phyloP scores from a whole-genome alignment of 2,888 invertebrate genomes.

The Bembecia ichneumoniformis region DNA sequence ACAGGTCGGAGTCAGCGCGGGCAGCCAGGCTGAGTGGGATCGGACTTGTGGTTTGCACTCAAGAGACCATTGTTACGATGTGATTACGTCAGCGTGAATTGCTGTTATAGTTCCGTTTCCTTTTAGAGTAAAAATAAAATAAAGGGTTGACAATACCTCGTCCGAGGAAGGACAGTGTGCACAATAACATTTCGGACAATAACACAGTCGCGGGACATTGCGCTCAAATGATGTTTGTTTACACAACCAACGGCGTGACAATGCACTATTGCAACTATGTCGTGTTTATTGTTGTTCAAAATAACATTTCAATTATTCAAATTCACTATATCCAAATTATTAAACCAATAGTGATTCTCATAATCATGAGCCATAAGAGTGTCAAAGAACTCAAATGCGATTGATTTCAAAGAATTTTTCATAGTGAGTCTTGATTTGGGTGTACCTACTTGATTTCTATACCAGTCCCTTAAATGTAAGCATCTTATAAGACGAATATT shows the following conservation, averaged over 20 bases:
- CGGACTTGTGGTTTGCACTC: constrained; percentile 14
- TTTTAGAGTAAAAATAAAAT: not conserved
- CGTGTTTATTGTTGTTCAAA: not conserved
- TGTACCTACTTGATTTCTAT: too few species aligned
- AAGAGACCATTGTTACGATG: constrained; percentile 15
- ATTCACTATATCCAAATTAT: too few species aligned
- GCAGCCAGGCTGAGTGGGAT: constrained; percentile 1
- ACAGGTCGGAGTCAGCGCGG: constrained; percentile 16
- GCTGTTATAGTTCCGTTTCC: not conserved
- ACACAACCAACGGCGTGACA: not conserved
- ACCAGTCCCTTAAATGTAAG: too few species aligned
- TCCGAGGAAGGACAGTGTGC: not conserved
- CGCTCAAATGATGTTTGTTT: not conserved
- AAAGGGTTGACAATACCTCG: not conserved
- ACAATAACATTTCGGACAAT: not conserved
- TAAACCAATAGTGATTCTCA: too few species aligned
- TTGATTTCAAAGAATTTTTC: too few species aligned
- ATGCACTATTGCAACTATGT: not conserved
- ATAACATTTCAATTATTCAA: too few species aligned
- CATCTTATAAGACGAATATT: too few species aligned
- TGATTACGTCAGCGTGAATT: constrained; percentile 15
- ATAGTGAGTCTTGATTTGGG: too few species aligned
- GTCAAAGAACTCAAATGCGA: too few species aligned
- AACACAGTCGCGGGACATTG: not conserved
- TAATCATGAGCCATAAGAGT: too few species aligned